These are phyloP conservation scores for Scolopax bukidnonensis DNA, from an alignment of 2,797 vertebrate genomes.

Conservation along the genomic window DNA sequence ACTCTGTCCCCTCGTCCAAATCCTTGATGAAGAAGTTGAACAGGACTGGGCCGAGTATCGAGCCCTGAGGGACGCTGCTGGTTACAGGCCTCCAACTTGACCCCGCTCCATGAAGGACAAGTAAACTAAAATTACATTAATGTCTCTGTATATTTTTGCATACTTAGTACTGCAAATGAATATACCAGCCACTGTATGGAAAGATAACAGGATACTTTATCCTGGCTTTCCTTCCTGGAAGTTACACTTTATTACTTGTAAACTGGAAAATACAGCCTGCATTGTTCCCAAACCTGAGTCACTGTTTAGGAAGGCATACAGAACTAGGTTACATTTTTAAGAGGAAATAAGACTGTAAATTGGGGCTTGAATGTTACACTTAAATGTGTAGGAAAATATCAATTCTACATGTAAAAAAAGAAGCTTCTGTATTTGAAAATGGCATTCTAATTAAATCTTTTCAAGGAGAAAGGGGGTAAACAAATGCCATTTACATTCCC, in stretches of 20 bases:
- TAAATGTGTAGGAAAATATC: neutral
- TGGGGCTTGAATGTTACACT: neutral
- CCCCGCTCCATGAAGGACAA: too few species aligned
- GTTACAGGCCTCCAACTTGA: too few species aligned
- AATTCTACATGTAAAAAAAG: neutral
- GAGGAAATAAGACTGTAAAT: neutral
- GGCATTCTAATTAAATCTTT: neutral
- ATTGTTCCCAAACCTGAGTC: neutral
- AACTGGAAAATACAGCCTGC: slow-evolving; percentile 11
- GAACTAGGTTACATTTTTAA: neutral
- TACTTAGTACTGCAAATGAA: neutral
- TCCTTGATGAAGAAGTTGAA: too few species aligned
- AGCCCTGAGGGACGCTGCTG: too few species aligned
- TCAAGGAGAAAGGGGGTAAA: neutral
- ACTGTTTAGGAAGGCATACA: neutral
- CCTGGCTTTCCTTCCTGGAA: neutral
- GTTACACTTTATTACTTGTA: neutral
- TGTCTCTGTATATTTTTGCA: neutral
- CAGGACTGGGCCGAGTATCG: too few species aligned
- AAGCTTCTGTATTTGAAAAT: neutral
- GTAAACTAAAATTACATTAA: neutral
- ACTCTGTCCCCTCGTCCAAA: too few species aligned
- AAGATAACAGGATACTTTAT: neutral
- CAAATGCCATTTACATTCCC: neutral
- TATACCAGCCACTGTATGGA: neutral